These are phyloP conservation scores for Sipunculus nudus DNA, from an alignment of 2,888 invertebrate genomes.

Conservation along the genomic window DNA sequence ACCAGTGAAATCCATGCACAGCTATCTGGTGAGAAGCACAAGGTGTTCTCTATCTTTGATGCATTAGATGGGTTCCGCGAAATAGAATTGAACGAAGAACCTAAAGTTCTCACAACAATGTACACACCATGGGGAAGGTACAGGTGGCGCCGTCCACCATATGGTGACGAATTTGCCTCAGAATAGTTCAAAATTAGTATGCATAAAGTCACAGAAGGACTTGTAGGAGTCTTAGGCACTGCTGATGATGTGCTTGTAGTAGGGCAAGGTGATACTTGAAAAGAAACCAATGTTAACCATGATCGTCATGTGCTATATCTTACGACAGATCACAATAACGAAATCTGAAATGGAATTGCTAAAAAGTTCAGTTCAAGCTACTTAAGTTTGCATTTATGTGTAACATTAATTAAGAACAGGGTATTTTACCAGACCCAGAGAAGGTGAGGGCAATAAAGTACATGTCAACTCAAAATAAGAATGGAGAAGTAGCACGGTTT, in stretches of 20 bases:
- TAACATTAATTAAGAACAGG: slow-evolving; percentile 6
- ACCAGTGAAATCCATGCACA: slow-evolving; percentile 8
- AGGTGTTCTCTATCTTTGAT: slow-evolving; percentile 7
- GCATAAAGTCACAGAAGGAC: slow-evolving; percentile 4
- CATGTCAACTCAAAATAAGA: slow-evolving; percentile 7
- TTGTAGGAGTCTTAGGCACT: neutral
- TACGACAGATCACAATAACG: neutral
- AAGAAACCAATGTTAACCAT: slow-evolving; percentile 12
- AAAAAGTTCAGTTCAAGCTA: slow-evolving; percentile 1
- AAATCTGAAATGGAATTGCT: slow-evolving; percentile 3
- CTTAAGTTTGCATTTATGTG: neutral
- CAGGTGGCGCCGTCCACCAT: slow-evolving; percentile 12
- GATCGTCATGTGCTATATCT: slow-evolving; percentile 3
- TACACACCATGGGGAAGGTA: slow-evolving; percentile 10
- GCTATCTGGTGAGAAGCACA: no score
- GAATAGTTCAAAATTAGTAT: slow-evolving; percentile 15
- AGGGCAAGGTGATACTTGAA: slow-evolving; percentile 10
- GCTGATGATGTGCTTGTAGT: slow-evolving; percentile 15
- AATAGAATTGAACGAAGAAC: neutral
- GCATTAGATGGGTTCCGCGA: slow-evolving; percentile 4
- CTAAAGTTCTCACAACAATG: slow-evolving; percentile 10
- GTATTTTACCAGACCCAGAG: slow-evolving; percentile 6
- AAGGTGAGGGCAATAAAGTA: slow-evolving; percentile 12
- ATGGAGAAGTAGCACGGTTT: slow-evolving; percentile 7
- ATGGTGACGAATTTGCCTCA: slow-evolving; percentile 11